Evolutionary conservation across 2,888 invertebrate species (phyloP).

Genomic region (Luperina nickerlii): DNA sequence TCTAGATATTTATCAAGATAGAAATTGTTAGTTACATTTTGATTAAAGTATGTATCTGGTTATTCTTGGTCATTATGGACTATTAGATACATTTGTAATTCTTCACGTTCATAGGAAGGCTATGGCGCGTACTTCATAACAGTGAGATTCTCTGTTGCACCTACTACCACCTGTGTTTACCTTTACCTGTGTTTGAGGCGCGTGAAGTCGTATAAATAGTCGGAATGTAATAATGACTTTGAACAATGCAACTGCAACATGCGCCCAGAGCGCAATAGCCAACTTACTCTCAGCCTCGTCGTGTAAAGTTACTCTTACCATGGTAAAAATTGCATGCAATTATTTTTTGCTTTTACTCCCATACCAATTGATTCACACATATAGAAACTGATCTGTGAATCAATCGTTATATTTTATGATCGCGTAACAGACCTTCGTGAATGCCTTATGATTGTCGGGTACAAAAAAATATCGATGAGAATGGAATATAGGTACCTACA

Average conservation of each 20-base stretch:
- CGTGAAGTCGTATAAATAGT: slow-evolving; percentile 51
- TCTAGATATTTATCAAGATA: slow-evolving; percentile 7
- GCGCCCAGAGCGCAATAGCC: background rate
- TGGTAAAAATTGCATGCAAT: background rate
- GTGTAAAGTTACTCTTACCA: background rate
- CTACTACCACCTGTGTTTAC: slow-evolving; percentile 7
- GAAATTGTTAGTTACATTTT: background rate
- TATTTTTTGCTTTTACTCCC: background rate
- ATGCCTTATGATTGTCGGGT: slow-evolving; percentile 26
- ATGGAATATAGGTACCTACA: background rate
- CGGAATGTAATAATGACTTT: slow-evolving; percentile 36
- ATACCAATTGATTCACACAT: slow-evolving; percentile 13
- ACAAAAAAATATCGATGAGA: slow-evolving; percentile 12
- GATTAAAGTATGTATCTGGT: background rate
- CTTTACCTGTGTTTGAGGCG: slow-evolving; percentile 18
- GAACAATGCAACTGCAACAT: slow-evolving; percentile 26
- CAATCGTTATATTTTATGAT: slow-evolving; percentile 31
- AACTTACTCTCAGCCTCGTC: background rate
- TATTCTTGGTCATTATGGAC: background rate
- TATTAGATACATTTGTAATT: background rate
- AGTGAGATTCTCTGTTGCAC: background rate
- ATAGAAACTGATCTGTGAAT: slow-evolving; percentile 33
- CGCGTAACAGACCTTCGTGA: slow-evolving; percentile 23
- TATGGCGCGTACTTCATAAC: background rate
- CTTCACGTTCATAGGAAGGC: background rate